Percentiles rank a stretch among this genome's conserved stretches.
phyloP scores from a whole-genome alignment of 2,113 vertebrate species.

The Corythornis cristatus region DNA sequence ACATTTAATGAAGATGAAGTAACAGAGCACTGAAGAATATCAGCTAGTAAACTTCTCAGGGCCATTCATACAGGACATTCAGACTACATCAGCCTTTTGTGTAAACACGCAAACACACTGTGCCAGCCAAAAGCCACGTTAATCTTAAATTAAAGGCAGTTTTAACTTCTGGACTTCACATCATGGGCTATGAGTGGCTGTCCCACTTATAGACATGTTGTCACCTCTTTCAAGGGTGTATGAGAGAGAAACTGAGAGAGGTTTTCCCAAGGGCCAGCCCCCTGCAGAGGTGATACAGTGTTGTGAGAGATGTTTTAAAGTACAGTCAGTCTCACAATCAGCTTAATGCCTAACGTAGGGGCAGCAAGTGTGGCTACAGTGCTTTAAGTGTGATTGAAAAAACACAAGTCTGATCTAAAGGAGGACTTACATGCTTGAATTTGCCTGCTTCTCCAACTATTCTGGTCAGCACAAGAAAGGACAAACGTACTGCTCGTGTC shows the following conservation, averaged over 20 bases:
- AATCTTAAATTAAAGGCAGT: background rate
- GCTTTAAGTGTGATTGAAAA: background rate
- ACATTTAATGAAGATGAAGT: background rate
- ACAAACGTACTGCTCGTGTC: background rate
- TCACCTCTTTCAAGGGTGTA: no score
- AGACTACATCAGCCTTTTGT: background rate
- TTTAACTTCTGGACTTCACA: background rate
- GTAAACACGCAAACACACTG: background rate
- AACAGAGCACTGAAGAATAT: background rate
- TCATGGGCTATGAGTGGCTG: no score
- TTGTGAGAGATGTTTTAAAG: background rate
- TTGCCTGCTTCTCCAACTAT: background rate
- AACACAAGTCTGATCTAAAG: background rate
- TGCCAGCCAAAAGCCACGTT: background rate
- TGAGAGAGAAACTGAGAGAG: background rate
- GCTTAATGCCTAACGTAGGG: rapidly evolving
- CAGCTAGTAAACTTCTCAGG: background rate
- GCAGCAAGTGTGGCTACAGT: rapidly evolving
- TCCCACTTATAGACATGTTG: no score
- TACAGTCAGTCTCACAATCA: background rate
- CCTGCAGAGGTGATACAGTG: background rate
- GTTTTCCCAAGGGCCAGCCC: background rate
- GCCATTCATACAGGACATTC: background rate
- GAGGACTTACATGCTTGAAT: background rate
- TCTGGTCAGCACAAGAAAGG: background rate